A percentile compares a stretch with the other conserved stretches of the same genome.
These are phyloP conservation scores for Esox niger DNA, from an alignment of 2,113 vertebrate genomes.

Conservation along the genomic window DNA sequence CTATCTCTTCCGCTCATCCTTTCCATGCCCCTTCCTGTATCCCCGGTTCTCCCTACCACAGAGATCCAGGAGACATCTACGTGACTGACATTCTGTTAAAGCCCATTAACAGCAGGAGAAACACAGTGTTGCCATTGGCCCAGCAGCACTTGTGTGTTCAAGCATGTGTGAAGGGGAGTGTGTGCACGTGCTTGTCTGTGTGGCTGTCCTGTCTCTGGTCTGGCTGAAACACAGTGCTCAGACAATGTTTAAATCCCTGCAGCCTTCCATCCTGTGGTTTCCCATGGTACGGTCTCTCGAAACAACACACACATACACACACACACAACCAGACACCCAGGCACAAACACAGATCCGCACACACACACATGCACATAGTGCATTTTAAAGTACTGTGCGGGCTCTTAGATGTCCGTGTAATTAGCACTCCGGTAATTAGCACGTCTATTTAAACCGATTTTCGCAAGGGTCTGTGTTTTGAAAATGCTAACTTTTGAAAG, in stretches of 20 bases:
- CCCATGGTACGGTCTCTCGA: slow-evolving; percentile 22
- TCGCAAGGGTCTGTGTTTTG: too few species aligned
- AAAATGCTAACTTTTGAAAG: too few species aligned
- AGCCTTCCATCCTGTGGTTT: slow-evolving; percentile 46
- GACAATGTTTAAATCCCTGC: slow-evolving; percentile 6
- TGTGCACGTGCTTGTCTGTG: slow-evolving; percentile 5
- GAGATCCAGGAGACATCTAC: not conserved
- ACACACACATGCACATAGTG: too few species aligned
- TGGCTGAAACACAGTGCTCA: not conserved
- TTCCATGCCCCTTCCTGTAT: not conserved
- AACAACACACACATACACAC: not conserved
- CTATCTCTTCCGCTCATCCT: not conserved
- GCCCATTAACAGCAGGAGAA: slow-evolving; percentile 27
- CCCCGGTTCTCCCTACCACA: slow-evolving; percentile 1
- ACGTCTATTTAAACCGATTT: too few species aligned
- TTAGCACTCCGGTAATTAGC: too few species aligned
- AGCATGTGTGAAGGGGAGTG: slow-evolving; percentile 12
- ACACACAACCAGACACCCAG: slow-evolving; percentile 12
- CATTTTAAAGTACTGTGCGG: too few species aligned
- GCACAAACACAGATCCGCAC: too few species aligned
- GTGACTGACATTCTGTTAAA: slow-evolving; percentile 11
- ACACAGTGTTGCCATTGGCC: slow-evolving; percentile 4
- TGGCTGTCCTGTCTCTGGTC: slow-evolving; percentile 4
- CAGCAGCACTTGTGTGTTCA: slow-evolving; percentile 2
- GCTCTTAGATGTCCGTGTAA: too few species aligned